A percentile compares a stretch with the other conserved stretches of the same genome.
phyloP scores from a whole-genome alignment of 2,797 vertebrate genomes.

The Lacerta bilineata region DNA sequence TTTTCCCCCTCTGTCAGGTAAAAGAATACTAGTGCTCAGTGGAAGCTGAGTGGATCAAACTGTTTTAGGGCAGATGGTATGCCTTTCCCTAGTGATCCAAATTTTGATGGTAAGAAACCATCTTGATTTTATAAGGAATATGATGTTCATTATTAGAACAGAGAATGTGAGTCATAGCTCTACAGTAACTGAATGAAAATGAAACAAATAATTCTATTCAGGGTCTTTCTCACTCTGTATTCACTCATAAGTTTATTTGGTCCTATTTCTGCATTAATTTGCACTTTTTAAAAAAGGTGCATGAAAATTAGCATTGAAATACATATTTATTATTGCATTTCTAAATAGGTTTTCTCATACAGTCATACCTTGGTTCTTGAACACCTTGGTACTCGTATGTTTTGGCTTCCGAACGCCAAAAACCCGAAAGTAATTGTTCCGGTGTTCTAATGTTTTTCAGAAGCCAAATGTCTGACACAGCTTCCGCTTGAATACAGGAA shows the following conservation, averaged over 20 bases:
- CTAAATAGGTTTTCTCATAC: not conserved
- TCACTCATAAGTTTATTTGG: not conserved
- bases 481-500: too few species aligned
- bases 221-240: not conserved
- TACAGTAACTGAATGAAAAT: not conserved
- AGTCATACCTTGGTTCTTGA: too few species aligned
- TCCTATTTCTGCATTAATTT: not conserved
- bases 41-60: too few species aligned
- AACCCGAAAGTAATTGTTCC: too few species aligned
- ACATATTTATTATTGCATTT: not conserved
- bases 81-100: not conserved
- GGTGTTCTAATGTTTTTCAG: fast-evolving
- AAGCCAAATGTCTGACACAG: too few species aligned
- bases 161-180: not conserved
- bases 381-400: too few species aligned
- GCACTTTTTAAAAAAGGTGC: not conserved
- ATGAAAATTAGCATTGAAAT: not conserved
- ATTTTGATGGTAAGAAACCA: not conserved
- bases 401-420: too few species aligned
- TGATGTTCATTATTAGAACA: not conserved
- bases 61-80: not conserved
- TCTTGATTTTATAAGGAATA: not conserved
- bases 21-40: too few species aligned
- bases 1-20: not conserved
- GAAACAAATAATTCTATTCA: not conserved